Conservation (phyloP, 2,113 vertebrate species). For the Nycticebus coucang region DNA sequence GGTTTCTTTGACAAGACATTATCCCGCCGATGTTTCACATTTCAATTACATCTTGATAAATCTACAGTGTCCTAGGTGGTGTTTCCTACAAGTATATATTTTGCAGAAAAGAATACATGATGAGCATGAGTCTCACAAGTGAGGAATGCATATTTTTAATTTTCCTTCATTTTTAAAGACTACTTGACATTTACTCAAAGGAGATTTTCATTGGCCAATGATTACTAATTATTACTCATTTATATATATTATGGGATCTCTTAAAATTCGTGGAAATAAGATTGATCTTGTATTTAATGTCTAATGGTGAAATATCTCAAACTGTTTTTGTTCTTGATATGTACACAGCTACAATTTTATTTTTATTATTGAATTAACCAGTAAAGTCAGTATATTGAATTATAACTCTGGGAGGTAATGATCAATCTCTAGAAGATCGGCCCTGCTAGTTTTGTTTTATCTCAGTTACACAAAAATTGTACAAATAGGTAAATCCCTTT, state of each 20-base stretch:
- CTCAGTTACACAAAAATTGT: neutral
- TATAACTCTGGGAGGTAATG: neutral
- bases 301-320: neutral
- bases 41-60: neutral
- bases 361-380: slow-evolving; percentile 6
- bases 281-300: neutral
- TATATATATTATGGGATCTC: neutral
- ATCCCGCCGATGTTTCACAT: neutral
- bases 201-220: neutral
- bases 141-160: neutral
- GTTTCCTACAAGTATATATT: neutral
- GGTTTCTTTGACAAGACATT: slow-evolving; percentile 28
- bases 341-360: neutral
- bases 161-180: neutral
- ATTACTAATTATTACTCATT: neutral
- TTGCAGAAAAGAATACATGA: neutral
- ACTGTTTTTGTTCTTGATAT: neutral
- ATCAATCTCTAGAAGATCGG: neutral
- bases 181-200: neutral
- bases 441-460: neutral
- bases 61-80: neutral
- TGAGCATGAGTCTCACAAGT: neutral
- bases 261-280: neutral
- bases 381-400: neutral
- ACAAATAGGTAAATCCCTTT: neutral